Base-by-base conservation (phyloP, 2,113 vertebrate genomes). In the Synodontis membranacea region DNA sequence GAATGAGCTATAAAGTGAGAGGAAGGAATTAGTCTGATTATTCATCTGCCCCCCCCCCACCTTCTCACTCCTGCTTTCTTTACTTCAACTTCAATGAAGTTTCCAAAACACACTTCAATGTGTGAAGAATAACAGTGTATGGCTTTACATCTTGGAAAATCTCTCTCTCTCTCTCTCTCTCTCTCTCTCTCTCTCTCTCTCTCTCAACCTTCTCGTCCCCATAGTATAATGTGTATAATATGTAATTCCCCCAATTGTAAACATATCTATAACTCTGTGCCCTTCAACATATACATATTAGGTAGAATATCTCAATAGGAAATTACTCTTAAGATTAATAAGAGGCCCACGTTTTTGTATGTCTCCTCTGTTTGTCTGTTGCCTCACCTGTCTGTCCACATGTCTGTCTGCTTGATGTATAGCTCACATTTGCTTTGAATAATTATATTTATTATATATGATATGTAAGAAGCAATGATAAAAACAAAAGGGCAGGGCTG, bases 11-110 rank as follows among this genome's bases (percentile, higher is more conserved):
- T 88, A 88, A 93, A 91, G 90, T 89, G 83, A 90, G 90, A 87
- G 58, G 84, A 92, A 94, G 87, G 92, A 93, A 93, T 94, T 91
- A 92, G 90, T 90, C 56, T 92, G 91, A 94, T 94, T 94, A 94
- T 92, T 88, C 88, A 88, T 91, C 90, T 91, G 34, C 48, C 79
- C 60, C 12, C 84, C 5, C 48, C 79, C 60, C 12, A 79, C 5
- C 56, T 44, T 82, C 25, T 80, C 87, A 39, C 87, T 68, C 85
- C 91, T 94, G 92, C 92, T 93, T 93, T 60, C 89, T 87, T 91
- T 90, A 89, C 90, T 89, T 89, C 84, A 93, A 91, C 93, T n/a
- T n/a, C n/a, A n/a, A n/a, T n/a, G n/a, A n/a, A n/a, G n/a, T 93
- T 91, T 91, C 82, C 25, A n/a, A 89, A 90, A 91, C 91, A 89